A percentile compares a stretch with the other conserved stretches of the same genome.
Conservation (phyloP, 2,113 vertebrate species). For the Ancistrus triradiatus region DNA sequence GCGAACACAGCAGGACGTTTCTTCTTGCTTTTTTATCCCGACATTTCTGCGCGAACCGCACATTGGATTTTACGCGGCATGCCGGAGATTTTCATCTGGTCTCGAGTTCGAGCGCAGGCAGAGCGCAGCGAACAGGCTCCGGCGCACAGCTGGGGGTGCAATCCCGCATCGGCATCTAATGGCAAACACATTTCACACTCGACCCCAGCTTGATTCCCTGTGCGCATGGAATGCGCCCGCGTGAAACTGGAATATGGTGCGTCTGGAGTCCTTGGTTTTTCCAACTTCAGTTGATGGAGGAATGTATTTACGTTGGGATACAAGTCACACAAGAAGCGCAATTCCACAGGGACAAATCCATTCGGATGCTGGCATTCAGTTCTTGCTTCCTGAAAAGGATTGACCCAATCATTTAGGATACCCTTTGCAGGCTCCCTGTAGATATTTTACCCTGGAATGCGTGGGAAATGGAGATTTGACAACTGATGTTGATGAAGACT, state of each 20-base stretch:
- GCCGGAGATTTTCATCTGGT: slow-evolving; percentile 14
- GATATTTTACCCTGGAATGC: no score
- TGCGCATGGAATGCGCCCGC: slow-evolving; percentile 60
- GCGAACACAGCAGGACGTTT: background rate
- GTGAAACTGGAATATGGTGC: slow-evolving; percentile 52
- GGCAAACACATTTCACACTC: slow-evolving; percentile 80
- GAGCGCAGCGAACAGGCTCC: slow-evolving; percentile 21
- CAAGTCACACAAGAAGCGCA: no score
- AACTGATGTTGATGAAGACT: no score
- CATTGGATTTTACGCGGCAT: no score
- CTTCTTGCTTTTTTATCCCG: background rate
- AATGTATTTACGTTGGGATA: no score
- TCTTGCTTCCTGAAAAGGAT: no score
- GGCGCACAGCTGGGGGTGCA: slow-evolving; percentile 69
- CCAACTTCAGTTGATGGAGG: no score
- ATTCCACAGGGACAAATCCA: no score
- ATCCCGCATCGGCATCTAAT: slow-evolving; percentile 65
- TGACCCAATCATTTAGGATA: no score
- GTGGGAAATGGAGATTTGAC: no score
- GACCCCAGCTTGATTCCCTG: slow-evolving; percentile 66
- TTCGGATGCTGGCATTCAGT: no score
- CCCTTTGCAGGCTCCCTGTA: background rate
- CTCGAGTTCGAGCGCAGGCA: slow-evolving; percentile 9
- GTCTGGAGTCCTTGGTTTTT: slow-evolving; percentile 38
- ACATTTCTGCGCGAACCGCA: no score